Evolutionary conservation across 2,888 invertebrate species (phyloP).

Genomic region (Drosophila aldrichi): DNA sequence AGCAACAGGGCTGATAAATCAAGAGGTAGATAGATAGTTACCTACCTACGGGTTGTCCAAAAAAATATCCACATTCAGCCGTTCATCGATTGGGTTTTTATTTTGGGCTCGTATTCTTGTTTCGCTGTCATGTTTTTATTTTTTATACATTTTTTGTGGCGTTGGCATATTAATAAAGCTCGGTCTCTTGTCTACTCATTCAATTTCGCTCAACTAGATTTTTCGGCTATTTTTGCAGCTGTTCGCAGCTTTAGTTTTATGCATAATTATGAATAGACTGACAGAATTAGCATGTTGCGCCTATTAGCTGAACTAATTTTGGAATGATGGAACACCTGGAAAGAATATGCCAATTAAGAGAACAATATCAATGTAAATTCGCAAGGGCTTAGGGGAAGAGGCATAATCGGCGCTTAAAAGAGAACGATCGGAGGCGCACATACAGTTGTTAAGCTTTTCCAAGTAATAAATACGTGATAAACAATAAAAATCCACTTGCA

Average conservation of each 20-base stretch:
- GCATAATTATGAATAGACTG: slow-evolving; percentile 33
- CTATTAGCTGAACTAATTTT: slow-evolving; percentile 29
- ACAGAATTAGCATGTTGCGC: slow-evolving; percentile 21
- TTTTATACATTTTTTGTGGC: slow-evolving; percentile 20
- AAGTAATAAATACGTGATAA: slow-evolving; percentile 49
- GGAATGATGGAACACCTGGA: slow-evolving; percentile 3
- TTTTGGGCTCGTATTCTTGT: slow-evolving; percentile 41
- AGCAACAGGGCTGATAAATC: slow-evolving; percentile 40
- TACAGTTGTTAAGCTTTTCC: slow-evolving; percentile 23
- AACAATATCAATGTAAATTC: slow-evolving; percentile 21
- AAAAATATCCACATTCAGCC: slow-evolving; percentile 37
- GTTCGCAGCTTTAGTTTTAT: slow-evolving; percentile 22
- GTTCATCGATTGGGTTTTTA: slow-evolving; percentile 49
- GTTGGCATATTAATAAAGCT: slow-evolving; percentile 44
- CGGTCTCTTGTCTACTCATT: slow-evolving; percentile 33
- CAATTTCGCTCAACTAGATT: slow-evolving; percentile 52
- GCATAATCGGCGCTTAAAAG: background rate
- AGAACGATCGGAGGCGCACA: background rate
- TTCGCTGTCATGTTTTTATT: slow-evolving; percentile 36
- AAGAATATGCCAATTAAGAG: slow-evolving; percentile 14
- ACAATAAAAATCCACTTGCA: slow-evolving; percentile 61
- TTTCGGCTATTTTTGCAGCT: slow-evolving; percentile 53
- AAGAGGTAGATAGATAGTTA: slow-evolving; percentile 40
- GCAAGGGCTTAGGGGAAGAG: background rate
- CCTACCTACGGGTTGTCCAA: slow-evolving; percentile 39